Base-by-base conservation (phyloP, 2,888 invertebrate genomes). In the Augiades crinisus region DNA sequence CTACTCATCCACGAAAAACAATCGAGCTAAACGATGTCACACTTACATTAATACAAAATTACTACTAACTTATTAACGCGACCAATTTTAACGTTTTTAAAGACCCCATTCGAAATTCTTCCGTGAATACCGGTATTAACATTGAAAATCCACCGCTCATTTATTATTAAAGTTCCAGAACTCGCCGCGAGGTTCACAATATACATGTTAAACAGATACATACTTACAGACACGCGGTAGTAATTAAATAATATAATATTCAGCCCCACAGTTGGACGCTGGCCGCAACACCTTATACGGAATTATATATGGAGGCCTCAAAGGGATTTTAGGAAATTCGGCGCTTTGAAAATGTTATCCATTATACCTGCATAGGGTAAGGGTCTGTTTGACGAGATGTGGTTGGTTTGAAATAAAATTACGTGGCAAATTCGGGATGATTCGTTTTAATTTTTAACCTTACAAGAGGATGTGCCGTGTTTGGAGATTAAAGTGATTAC, bases 221-320 rank as follows among this genome's bases (percentile, higher is more conserved):
- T 38, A 40, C 1, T 27, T 14, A 24, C 10, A n/a, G n/a, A 13
- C 16, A 27, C 13, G n/a, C 24, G 10, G 41, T 17, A 4, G 43
- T 43, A 30, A 43, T 43, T 43, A 30, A 43, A 43, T 43, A 43
- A 16, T 43, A 43, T 30, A 43, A 43, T 43, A 43, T 43, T 43
- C 43, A 3, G 40, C 16, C 13, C 43, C 30, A 31, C 43, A 30
- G 17, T 19, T 12, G 43, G 43, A 43, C 41, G 30, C 5, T 8
- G 16, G 16, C 43, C 30, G 8, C 22, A 22, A 14, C 16, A 27
- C 24, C 40, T 41, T 10, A 10, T 16, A 41, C 24, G 27, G 40
- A 41, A 41, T 43, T 31, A 19, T 43, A 31, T 27, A 43, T 30
- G 43, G 30, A 30, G 21, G 16, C 21, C 22, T 41, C 17, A 6